Percentiles rank a stretch among this genome's conserved stretches.
phyloP scores from a whole-genome alignment of 2,797 vertebrate species.

The Holocentrus rufus region DNA sequence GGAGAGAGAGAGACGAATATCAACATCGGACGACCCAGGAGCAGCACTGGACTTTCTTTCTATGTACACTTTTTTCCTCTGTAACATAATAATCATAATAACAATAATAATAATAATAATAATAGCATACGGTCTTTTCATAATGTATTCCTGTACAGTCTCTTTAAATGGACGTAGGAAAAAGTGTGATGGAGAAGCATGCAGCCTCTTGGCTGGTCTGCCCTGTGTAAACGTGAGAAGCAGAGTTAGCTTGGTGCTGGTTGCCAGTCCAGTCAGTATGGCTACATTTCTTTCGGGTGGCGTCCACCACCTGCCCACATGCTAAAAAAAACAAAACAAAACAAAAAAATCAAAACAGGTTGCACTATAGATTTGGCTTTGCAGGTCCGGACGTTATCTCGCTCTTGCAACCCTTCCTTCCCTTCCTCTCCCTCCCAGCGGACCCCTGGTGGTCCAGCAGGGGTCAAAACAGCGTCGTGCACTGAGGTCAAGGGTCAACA shows the following conservation, averaged over 20 bases:
- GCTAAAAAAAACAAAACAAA: constrained; percentile 59
- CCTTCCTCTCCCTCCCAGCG: constrained; percentile 4
- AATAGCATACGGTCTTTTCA: constrained; percentile 65
- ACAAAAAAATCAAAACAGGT: no score
- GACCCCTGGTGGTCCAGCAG: constrained; percentile 56
- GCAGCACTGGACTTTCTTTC: constrained; percentile 69
- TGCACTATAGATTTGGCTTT: constrained; percentile 65
- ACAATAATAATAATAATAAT: constrained; percentile 54
- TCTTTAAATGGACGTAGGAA: constrained; percentile 66
- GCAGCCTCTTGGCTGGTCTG: constrained; percentile 73
- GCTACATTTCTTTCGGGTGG: constrained; percentile 74
- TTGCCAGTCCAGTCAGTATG: constrained; percentile 65
- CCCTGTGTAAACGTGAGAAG: constrained; percentile 73
- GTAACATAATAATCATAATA: constrained; percentile 65
- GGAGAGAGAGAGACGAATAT: constrained; percentile 41
- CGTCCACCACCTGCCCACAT: constrained; percentile 59
- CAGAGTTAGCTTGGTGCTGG: constrained; percentile 65
- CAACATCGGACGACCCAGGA: constrained; percentile 67
- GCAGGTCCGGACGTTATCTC: constrained; percentile 41
- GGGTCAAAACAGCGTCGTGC: constrained; percentile 30
- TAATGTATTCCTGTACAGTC: constrained; percentile 70
- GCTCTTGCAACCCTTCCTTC: constrained; percentile 21
- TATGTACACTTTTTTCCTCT: constrained; percentile 76
- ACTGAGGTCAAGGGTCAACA: constrained; percentile 10
- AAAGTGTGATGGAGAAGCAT: constrained; percentile 68